Conservation (phyloP, 2,888 invertebrate genomes). For the Tenthredo amoena region DNA sequence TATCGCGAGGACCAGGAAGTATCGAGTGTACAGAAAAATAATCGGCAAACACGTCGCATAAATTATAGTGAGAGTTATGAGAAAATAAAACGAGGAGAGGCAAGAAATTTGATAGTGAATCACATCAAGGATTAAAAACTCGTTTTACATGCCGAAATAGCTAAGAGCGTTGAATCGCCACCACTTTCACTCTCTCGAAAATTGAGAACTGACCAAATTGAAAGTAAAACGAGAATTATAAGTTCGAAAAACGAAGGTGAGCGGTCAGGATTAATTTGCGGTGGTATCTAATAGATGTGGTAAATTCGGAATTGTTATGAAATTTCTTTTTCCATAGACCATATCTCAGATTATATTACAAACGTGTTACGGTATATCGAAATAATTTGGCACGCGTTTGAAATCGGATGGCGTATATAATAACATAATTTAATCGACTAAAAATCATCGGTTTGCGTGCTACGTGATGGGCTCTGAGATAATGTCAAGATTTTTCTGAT, state of each 20-base stretch:
- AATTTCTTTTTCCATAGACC: conserved; percentile 3
- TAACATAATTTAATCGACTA: conserved; percentile 13
- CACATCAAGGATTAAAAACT: conserved; percentile 32
- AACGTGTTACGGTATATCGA: neutral
- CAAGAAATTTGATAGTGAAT: conserved; percentile 43
- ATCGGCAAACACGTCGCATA: conserved; percentile 36
- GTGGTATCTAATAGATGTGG: conserved; percentile 19
- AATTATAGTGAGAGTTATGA: conserved; percentile 42
- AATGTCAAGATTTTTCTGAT: neutral
- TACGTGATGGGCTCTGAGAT: neutral
- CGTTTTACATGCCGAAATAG: conserved; percentile 26
- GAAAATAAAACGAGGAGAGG: neutral
- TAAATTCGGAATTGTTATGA: neutral
- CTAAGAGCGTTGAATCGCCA: neutral
- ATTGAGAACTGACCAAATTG: conserved; percentile 32
- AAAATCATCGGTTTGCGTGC: conserved; percentile 34
- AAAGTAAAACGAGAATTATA: conserved; percentile 12
- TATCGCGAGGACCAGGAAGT: conserved; percentile 10
- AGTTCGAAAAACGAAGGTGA: conserved; percentile 16
- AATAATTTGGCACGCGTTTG: conserved; percentile 26
- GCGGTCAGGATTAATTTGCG: conserved; percentile 8
- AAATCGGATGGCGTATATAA: neutral
- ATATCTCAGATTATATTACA: neutral
- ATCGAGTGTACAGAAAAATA: conserved; percentile 24
- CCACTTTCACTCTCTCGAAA: conserved; percentile 10